phyloP scores from a whole-genome alignment of 2,888 invertebrate genomes.

The Spisula subtruncata region DNA sequence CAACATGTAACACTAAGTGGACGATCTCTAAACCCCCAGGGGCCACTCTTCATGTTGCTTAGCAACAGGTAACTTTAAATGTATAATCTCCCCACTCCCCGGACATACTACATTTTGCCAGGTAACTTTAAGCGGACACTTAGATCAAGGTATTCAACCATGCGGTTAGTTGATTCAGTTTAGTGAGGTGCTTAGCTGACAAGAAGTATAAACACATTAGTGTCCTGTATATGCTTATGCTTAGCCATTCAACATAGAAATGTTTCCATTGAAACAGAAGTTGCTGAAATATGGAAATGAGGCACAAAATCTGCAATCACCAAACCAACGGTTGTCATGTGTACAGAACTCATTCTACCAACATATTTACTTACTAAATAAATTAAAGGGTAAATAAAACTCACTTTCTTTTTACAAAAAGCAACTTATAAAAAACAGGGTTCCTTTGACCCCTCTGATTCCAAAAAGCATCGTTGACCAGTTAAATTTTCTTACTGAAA shows the following conservation, averaged over 20 bases:
- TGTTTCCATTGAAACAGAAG: constrained; percentile 18
- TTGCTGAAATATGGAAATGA: constrained; percentile 38
- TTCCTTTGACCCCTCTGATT: too few relatives aligned
- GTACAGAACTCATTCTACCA: background rate
- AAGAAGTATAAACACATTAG: constrained; percentile 38
- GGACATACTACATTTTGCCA: background rate
- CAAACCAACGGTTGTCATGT: background rate
- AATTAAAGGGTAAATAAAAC: too few relatives aligned
- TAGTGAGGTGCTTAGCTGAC: constrained; percentile 54
- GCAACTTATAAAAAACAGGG: too few relatives aligned
- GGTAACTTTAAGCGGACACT: constrained; percentile 32
- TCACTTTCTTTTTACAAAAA: too few relatives aligned
- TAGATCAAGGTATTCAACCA: constrained; percentile 50
- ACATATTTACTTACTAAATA: background rate
- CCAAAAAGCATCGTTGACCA: too few relatives aligned
- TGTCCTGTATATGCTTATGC: background rate
- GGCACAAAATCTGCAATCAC: constrained; percentile 39
- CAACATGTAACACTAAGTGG: too few relatives aligned
- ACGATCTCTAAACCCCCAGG: too few relatives aligned
- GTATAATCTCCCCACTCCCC: background rate
- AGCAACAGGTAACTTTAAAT: constrained; percentile 4
- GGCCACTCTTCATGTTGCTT: background rate
- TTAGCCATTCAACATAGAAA: constrained; percentile 25
- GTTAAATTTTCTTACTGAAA: too few relatives aligned
- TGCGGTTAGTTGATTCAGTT: constrained; percentile 63